Evolutionary conservation across 2,888 invertebrate species (phyloP).

Genomic region (Heliconius cydno): DNA sequence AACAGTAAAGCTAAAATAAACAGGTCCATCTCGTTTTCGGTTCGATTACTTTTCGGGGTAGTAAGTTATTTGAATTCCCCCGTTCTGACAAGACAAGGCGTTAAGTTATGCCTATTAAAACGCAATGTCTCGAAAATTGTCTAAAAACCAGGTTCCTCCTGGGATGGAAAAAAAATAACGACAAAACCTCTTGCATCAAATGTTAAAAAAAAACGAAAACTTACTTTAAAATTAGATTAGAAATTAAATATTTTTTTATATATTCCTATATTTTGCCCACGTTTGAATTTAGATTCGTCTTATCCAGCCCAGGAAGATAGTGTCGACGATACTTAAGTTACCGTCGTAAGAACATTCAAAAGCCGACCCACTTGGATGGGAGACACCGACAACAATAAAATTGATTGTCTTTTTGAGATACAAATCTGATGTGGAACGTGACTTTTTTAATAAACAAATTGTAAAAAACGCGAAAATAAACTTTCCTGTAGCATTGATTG

Average conservation of each 20-base stretch:
- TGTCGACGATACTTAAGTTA: neutral
- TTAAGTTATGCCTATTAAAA: no score
- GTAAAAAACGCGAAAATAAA: neutral
- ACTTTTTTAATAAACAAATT: slow-evolving; percentile 1
- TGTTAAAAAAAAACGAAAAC: no score
- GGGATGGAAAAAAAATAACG: no score
- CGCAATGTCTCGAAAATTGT: no score
- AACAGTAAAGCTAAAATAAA: no score
- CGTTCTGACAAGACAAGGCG: no score
- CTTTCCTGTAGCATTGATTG: neutral
- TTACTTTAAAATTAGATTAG: neutral
- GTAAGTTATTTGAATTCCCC: no score
- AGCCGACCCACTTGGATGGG: neutral
- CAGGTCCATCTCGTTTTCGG: no score
- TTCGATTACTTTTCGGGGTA: no score
- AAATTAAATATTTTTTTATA: neutral
- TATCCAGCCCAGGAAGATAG: neutral
- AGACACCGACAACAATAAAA: slow-evolving; percentile 1
- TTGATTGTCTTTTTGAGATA: neutral
- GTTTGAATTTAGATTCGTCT: neutral
- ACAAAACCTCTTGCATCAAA: no score
- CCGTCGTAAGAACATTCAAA: slow-evolving; percentile 6
- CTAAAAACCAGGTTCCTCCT: no score
- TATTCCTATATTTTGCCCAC: neutral
- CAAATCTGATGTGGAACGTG: neutral